phyloP scores from a whole-genome alignment of 2,888 invertebrate genomes.

The Schizotus pectinicornis region DNA sequence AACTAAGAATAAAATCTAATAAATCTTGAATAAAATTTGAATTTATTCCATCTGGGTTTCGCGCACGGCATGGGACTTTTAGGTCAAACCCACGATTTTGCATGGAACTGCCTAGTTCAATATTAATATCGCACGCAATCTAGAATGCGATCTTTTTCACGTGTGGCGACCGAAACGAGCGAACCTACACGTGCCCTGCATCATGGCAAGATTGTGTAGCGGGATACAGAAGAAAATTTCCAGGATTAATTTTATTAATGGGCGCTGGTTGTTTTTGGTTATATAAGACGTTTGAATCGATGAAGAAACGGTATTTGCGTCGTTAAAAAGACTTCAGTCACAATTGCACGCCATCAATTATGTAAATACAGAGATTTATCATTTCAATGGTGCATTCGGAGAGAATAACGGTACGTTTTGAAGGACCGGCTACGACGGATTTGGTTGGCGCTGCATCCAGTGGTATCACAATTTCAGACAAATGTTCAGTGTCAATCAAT shows the following conservation, averaged over 20 bases:
- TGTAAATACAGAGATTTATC: slow-evolving; percentile 6
- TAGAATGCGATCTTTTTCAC: slow-evolving; percentile 20
- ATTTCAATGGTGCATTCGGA: background rate
- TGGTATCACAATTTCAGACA: no score
- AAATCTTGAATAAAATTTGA: no score
- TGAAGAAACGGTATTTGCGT: background rate
- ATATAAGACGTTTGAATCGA: no score
- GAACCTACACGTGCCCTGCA: slow-evolving; percentile 19
- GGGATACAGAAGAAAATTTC: background rate
- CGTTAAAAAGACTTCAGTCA: background rate
- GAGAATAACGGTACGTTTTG: slow-evolving; percentile 5
- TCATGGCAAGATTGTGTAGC: background rate
- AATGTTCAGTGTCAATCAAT: no score
- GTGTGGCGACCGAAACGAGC: slow-evolving; percentile 13
- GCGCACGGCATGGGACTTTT: no score
- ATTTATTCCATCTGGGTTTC: no score
- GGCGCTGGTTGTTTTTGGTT: slow-evolving; percentile 1
- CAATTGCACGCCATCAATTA: background rate
- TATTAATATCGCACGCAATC: slow-evolving; percentile 9
- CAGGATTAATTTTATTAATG: slow-evolving; percentile 1
- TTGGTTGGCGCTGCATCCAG: background rate
- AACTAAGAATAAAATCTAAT: no score
- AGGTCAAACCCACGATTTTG: no score
- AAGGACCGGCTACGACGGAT: slow-evolving; percentile 4
- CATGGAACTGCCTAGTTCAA: no score